Percentiles rank a stretch among this genome's conserved stretches.
These are phyloP conservation scores for Amazona guildingii DNA, from an alignment of 2,113 vertebrate species.

Conservation along the genomic window DNA sequence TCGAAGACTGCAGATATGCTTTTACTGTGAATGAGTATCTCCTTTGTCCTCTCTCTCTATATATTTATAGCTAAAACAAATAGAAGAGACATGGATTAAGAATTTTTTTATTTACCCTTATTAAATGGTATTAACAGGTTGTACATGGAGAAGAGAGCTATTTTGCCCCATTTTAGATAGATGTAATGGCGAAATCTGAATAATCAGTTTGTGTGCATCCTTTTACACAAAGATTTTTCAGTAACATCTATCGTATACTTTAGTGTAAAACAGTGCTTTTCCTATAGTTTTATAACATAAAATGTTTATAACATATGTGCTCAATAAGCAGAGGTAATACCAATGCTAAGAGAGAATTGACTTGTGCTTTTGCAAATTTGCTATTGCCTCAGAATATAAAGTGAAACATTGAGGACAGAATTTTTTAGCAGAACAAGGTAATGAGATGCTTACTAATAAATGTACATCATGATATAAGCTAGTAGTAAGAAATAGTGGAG, in stretches of 20 bases:
- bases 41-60: neutral
- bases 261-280: neutral
- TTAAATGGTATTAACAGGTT: neutral
- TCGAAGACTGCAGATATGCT: neutral
- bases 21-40: neutral
- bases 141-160: neutral
- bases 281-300: neutral
- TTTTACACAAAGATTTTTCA: neutral
- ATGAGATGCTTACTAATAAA: neutral
- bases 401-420: neutral
- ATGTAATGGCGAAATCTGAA: neutral
- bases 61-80: neutral
- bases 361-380: neutral
- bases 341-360: neutral
- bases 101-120: neutral
- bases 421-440: neutral
- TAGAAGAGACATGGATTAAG: neutral
- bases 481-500: neutral
- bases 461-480: neutral
- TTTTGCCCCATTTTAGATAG: neutral
- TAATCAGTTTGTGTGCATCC: neutral
- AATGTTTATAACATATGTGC: neutral
- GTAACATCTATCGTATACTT: neutral
- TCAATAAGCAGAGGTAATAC: neutral
- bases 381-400: neutral